These are phyloP conservation scores for Mimachlamys varia DNA, from an alignment of 2,888 invertebrate species.

Conservation along the genomic window DNA sequence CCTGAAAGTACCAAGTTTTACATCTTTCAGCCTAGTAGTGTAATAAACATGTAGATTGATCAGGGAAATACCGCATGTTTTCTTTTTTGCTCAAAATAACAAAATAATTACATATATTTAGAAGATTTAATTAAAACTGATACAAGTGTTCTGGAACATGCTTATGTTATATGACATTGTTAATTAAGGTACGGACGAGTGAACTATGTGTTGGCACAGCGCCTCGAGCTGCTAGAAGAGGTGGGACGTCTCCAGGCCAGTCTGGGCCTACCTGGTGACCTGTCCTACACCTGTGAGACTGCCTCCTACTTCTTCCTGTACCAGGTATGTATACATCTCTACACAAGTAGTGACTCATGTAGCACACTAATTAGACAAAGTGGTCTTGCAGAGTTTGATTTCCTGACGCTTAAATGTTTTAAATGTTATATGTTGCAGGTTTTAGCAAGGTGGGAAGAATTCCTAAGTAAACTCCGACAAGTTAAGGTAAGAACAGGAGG, in stretches of 20 bases:
- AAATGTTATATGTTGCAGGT: conserved; percentile 81
- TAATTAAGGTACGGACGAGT: conserved; percentile 94
- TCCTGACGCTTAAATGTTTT: too few relatives aligned
- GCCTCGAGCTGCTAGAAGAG: conserved; percentile 92
- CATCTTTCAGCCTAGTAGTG: too few relatives aligned
- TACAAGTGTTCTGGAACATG: not conserved
- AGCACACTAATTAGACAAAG: too few relatives aligned
- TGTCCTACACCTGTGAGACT: conserved; percentile 96
- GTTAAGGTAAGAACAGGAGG: conserved; percentile 63
- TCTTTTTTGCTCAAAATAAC: too few relatives aligned
- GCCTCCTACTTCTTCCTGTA: conserved; percentile 99
- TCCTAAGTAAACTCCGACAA: conserved; percentile 86
- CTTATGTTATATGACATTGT: not conserved
- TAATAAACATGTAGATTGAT: too few relatives aligned
- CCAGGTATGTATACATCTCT: conserved; percentile 83
- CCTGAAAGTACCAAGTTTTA: too few relatives aligned
- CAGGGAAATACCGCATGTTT: too few relatives aligned
- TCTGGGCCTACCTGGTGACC: conserved; percentile 84
- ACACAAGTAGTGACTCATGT: too few relatives aligned
- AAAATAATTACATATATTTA: too few relatives aligned
- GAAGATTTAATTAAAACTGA: too few relatives aligned
- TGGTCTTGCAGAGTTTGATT: too few relatives aligned
- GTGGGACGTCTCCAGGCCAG: conserved; percentile 95
- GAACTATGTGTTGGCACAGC: conserved; percentile 97
- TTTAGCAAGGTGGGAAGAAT: conserved; percentile 95